Conservation (phyloP, 1,140 invertebrate species). For the Anoplophora glabripennis region DNA sequence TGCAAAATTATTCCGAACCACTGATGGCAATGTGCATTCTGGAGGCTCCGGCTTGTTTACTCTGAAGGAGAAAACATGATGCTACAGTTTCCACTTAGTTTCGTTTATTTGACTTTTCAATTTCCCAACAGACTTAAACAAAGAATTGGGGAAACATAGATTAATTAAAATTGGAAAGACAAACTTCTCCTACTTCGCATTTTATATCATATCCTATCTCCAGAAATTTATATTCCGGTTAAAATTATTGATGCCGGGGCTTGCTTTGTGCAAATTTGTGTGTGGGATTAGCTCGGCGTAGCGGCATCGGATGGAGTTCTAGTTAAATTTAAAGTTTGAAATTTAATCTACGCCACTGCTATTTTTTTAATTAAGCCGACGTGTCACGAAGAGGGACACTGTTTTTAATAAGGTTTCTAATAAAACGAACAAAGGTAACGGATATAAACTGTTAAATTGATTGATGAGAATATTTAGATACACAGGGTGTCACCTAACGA, state of each 20-base stretch:
- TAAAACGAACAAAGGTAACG: too few species aligned
- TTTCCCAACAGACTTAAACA: conserved; percentile 11
- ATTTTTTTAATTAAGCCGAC: too few species aligned
- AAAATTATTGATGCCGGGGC: background rate
- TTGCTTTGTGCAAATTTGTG: conserved; percentile 4
- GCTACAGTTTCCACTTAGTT: conserved; percentile 11
- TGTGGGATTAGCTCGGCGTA: background rate
- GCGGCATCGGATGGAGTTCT: too few species aligned
- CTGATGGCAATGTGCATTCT: conserved; percentile 17
- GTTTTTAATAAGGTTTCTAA: too few species aligned
- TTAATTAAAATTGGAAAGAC: conserved; percentile 14
- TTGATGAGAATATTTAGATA: too few species aligned
- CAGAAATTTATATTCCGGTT: conserved; percentile 1
- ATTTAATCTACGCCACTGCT: too few species aligned
- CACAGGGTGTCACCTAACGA: too few species aligned
- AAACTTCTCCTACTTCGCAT: background rate
- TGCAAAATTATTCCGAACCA: conserved; percentile 31
- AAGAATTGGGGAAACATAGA: conserved; percentile 9
- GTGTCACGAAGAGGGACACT: too few species aligned
- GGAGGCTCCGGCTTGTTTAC: background rate
- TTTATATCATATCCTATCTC: conserved; percentile 1
- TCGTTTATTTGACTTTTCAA: conserved; percentile 25
- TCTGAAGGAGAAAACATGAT: conserved; percentile 4
- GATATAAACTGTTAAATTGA: too few species aligned
- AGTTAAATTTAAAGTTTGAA: too few species aligned